Percentiles rank a stretch among this genome's conserved stretches.
These are phyloP conservation scores for Megalurothrips usitatus DNA, from an alignment of 2,888 invertebrate genomes.

Conservation along the genomic window DNA sequence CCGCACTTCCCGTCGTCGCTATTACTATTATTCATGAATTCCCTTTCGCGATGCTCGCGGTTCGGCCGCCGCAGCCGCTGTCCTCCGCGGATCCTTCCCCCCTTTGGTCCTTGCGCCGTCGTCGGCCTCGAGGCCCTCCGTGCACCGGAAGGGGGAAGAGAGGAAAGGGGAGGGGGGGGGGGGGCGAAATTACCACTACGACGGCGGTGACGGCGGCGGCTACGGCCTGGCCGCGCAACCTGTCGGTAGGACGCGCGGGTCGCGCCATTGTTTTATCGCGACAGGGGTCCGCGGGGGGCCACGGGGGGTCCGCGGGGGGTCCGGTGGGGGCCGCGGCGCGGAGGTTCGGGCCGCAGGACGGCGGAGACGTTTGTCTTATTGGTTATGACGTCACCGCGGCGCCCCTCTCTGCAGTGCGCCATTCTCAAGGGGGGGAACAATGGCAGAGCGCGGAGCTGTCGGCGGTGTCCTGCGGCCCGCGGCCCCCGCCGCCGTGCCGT, in stretches of 20 bases:
- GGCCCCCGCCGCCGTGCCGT: background rate
- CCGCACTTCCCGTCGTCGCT: background rate
- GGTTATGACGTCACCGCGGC: conserved; percentile 14
- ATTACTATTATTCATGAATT: too few species aligned
- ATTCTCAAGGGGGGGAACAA: conserved; percentile 13
- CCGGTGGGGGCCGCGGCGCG: background rate
- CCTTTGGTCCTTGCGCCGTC: too few species aligned
- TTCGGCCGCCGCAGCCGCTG: too few species aligned
- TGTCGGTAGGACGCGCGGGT: background rate
- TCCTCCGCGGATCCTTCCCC: too few species aligned
- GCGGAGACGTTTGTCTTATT: conserved; percentile 21
- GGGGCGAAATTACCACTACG: too few species aligned
- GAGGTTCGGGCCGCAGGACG: background rate
- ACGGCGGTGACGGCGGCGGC: background rate
- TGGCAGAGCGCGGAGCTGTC: background rate
- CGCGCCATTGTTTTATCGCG: conserved; percentile 8
- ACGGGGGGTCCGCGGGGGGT: too few species aligned
- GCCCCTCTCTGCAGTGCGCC: background rate
- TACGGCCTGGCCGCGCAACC: background rate
- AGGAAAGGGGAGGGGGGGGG: too few species aligned
- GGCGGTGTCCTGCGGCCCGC: background rate
- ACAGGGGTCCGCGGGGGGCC: background rate
- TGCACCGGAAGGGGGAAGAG: too few species aligned
- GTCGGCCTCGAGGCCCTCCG: too few species aligned
- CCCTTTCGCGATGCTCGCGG: too few species aligned